Base-by-base conservation (phyloP, 2,113 vertebrate species). In the Notarius quadriscutis region DNA sequence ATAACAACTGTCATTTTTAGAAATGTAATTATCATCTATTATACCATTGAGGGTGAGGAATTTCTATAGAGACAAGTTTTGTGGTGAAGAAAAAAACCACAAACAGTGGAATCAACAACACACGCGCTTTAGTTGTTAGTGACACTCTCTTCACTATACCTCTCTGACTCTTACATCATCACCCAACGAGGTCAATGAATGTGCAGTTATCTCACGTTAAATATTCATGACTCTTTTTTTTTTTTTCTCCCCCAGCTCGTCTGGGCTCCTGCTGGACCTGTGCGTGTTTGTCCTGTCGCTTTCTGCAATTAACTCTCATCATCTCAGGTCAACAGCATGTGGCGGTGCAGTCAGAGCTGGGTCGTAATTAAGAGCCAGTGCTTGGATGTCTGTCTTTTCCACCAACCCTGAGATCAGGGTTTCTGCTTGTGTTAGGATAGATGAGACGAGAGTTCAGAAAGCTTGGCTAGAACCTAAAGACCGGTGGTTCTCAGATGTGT, bases 301-400 rank as follows among this genome's bases (percentile, higher is more conserved):
- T 86, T 69, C 50, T 41, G 60, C 60, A 80, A 84, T 86, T 79
- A 86, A 75, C 60, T 30, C 72, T 27, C 41, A 79, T 69, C 51
- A 65, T 86, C n/a, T 65, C 60, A 17, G 60, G 84, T 86, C 84
- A 86, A 65, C 62, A 55, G 75, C n/a, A 18, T 27, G n/a, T 20
- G 14, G 62, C 8, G n/a, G 48, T 17, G 83, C 51, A 53, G 67
- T 53, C 48, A 83, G 63, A 83, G 63, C 48, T 8, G 63, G 82
- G 63, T 58, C 27, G n/a, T 84, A 71, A 84, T 71, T 84, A 71
- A 84, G 65, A 55, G 65, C 57, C 11, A 27, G 57, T 20, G n/a
- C 50, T n/a, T 34, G n/a, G 51, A 55, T 84, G 65, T 57, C 62
- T 69, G 6, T 55, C 50, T 48, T 80, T 34, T 51, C 58, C 60